Conservation (phyloP, 2,888 invertebrate genomes). For the Eremobia ochroleuca region DNA sequence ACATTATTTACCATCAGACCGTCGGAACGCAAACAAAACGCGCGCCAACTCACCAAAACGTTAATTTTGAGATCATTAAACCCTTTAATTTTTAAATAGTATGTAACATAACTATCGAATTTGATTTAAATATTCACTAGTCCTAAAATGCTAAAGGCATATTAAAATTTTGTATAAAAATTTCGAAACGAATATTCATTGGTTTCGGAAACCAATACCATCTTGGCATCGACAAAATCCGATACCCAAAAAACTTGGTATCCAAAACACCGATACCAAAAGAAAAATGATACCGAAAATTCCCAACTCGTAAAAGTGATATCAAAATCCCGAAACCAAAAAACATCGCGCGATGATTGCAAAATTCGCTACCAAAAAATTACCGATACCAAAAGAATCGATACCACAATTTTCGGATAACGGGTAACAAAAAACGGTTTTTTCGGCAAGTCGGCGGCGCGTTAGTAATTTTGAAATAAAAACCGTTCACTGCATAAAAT, state of each 20-base stretch:
- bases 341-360: constrained; percentile 30
- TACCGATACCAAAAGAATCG: constrained; percentile 52
- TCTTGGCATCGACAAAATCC: constrained; percentile 32
- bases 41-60: constrained; percentile 78
- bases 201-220: constrained; percentile 29
- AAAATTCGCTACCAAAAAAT: constrained; percentile 30
- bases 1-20: constrained; percentile 78
- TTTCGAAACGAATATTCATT: constrained; percentile 9
- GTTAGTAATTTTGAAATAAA: constrained; percentile 40
- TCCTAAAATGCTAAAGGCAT: constrained; percentile 34
- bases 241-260: constrained; percentile 57
- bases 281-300: constrained; percentile 53
- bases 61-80: constrained; percentile 75
- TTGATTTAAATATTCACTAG: constrained; percentile 37
- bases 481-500: constrained; percentile 97
- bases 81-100: constrained; percentile 15
- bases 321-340: constrained; percentile 50
- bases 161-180: constrained; percentile 47
- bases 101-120: constrained; percentile 18
- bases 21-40: constrained; percentile 73
- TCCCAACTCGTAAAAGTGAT: constrained; percentile 45
- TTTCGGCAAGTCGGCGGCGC: constrained; percentile 68
- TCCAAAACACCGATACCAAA: constrained; percentile 55
- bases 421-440: constrained; percentile 10
- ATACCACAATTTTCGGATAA: constrained; percentile 29